Base-by-base conservation (phyloP, 2,797 vertebrate species). In the Schizothorax lantsangensis region DNA sequence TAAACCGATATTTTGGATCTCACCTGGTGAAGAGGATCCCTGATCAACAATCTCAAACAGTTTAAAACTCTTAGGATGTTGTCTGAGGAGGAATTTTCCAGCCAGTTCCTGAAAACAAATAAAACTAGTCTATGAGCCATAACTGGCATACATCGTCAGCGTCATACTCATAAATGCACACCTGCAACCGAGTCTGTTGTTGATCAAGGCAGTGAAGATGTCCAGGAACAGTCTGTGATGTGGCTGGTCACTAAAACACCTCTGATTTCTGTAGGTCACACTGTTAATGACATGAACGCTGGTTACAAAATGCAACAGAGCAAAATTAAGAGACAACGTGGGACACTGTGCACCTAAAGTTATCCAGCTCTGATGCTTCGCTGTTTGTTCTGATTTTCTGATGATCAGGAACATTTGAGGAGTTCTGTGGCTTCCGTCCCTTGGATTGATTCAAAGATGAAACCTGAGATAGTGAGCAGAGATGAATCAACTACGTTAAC, bases 121-220 rank as follows among this genome's bases (percentile, higher is more conserved):
- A 40, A 77, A 19, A 74, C 54, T 36, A 33, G 52, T 62, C 19
- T 47, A 30, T 84, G 11, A 74, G 75, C 40, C n/a, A 84, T 36
- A 33, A 59, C 10, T 5, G 23, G 23, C 7, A 14, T 12, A 17
- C 11, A 30, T 77, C 1, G 17, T 15, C 71, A 47, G 47, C 38
- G 10, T 71, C 30, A 33, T 43, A 38, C 26, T 47, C 3, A 93
- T 17, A 10, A 23, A 12, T 77, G 47, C 52, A 91, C 92, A 98
- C 97, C 97, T 97, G 96, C 95, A 97, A 72, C 71, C 91, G 84
- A 99, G 95, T 89, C 96, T 95, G 87, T 97, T 97, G 91, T 95
- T 96, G 87, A 97, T 93, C 92, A 97, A 92, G 85, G 95, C 93
- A 3, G 81, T 91, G 73, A 99, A 96, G 88, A 97, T 96, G 43